phyloP scores from a whole-genome alignment of 2,888 invertebrate genomes.

The Panopea generosa region DNA sequence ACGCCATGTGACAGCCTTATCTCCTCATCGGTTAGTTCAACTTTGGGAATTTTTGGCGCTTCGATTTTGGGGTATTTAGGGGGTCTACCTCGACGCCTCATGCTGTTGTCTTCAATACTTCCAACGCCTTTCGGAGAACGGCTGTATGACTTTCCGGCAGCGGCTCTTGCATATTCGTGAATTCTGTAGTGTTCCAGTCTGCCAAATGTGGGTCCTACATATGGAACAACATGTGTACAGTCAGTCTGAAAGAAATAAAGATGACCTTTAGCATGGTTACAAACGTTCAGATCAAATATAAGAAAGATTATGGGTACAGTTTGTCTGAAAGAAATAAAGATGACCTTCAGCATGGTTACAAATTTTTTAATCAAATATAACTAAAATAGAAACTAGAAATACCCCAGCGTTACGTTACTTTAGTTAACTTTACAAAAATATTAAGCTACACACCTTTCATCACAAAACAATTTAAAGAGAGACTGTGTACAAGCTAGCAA shows the following conservation, averaged over 20 bases:
- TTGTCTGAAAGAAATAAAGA: no score
- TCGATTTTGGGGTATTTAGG: slow-evolving; percentile 91
- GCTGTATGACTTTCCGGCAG: slow-evolving; percentile 70
- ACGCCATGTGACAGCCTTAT: slow-evolving; percentile 67
- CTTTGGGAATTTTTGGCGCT: slow-evolving; percentile 82
- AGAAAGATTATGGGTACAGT: no score
- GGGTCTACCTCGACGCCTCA: slow-evolving; percentile 95
- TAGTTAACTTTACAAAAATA: no score
- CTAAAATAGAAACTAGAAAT: no score
- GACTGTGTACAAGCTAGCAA: no score
- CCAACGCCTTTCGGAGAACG: slow-evolving; percentile 26
- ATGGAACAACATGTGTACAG: slow-evolving; percentile 87
- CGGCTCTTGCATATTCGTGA: slow-evolving; percentile 89
- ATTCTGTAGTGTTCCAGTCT: slow-evolving; percentile 94
- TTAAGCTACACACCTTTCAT: no score
- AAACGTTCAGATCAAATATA: no score
- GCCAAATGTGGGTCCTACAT: slow-evolving; percentile 79
- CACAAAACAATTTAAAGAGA: no score
- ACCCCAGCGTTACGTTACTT: no score
- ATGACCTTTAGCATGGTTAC: no score
- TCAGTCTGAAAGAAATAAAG: slow-evolving; percentile 73
- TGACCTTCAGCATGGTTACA: no score
- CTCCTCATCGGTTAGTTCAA: slow-evolving; percentile 75
- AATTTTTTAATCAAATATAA: no score
- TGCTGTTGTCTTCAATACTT: slow-evolving; percentile 86